Conservation (phyloP, 64 coral and sea anemone genomes). For the Anthopleura sola region DNA sequence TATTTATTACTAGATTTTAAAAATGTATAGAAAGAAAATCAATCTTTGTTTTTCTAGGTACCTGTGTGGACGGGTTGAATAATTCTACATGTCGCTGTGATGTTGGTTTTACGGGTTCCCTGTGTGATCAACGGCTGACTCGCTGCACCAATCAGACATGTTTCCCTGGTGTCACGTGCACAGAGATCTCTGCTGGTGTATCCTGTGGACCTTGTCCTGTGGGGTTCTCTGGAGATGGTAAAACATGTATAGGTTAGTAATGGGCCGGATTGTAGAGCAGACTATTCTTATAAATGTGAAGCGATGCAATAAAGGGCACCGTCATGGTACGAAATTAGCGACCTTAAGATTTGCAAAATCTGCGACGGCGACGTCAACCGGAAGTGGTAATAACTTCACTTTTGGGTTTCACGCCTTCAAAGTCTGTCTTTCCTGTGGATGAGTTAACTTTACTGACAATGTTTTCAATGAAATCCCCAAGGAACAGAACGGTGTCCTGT, state of each 20-base stretch:
- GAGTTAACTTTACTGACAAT: too few species aligned
- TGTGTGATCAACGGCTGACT: background rate
- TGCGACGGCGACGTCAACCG: too few species aligned
- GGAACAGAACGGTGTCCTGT: too few species aligned
- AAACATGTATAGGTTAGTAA: conserved; percentile 12
- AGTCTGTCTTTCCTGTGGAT: too few species aligned
- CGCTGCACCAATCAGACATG: conserved; percentile 29
- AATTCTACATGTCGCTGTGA: conserved; percentile 29
- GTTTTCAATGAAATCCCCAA: too few species aligned
- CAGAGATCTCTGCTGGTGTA: background rate
- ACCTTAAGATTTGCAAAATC: too few species aligned
- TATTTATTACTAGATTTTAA: background rate
- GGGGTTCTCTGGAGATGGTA: conserved; percentile 42
- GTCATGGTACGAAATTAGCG: too few species aligned
- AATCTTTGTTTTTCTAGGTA: conserved; percentile 5
- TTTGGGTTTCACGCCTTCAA: too few species aligned
- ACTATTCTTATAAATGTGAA: too few species aligned
- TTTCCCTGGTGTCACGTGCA: conserved; percentile 27
- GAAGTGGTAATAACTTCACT: too few species aligned
- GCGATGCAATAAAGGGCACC: too few species aligned
- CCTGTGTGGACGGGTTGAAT: conserved; percentile 34
- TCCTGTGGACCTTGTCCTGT: conserved; percentile 37
- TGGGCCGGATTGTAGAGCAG: too few species aligned
- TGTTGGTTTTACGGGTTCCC: conserved; percentile 31
- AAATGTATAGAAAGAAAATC: background rate